These are phyloP conservation scores for Catharus bicknelli DNA, from an alignment of 2,113 vertebrate species.

Conservation along the genomic window DNA sequence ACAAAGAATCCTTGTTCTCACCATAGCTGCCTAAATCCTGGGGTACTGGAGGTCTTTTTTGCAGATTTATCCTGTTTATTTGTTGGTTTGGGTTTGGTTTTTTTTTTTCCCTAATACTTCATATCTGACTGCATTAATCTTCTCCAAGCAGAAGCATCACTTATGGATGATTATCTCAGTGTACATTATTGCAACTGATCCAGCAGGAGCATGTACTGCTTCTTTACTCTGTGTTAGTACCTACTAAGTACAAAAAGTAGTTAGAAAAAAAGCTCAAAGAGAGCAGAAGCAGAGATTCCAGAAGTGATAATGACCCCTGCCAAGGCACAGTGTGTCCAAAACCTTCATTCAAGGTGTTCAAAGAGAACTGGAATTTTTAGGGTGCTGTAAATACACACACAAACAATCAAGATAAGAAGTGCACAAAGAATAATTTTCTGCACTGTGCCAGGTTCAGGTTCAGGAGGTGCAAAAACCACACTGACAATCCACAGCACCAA, in stretches of 20 bases:
- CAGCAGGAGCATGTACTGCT: neutral
- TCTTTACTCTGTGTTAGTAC: neutral
- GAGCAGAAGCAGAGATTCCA: neutral
- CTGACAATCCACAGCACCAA: neutral
- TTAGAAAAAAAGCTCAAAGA: neutral
- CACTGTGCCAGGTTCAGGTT: rapidly evolving
- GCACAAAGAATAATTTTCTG: neutral
- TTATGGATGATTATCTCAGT: neutral
- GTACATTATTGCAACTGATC: neutral
- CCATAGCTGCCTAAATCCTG: neutral
- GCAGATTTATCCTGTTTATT: neutral
- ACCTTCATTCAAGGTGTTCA: neutral
- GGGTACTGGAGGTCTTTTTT: neutral
- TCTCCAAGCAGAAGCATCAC: neutral
- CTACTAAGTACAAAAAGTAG: neutral
- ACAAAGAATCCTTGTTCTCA: constrained; percentile 12
- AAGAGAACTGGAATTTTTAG: neutral
- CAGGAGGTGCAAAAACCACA: neutral
- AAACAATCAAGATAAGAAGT: rapidly evolving
- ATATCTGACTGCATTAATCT: neutral
- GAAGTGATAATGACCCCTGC: neutral
- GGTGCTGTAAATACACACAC: neutral
- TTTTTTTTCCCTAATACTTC: neutral
- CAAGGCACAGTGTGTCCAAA: neutral
- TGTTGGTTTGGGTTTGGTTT: neutral